Conservation (phyloP, 2,797 vertebrate genomes). For the Tadarida brasiliensis region DNA sequence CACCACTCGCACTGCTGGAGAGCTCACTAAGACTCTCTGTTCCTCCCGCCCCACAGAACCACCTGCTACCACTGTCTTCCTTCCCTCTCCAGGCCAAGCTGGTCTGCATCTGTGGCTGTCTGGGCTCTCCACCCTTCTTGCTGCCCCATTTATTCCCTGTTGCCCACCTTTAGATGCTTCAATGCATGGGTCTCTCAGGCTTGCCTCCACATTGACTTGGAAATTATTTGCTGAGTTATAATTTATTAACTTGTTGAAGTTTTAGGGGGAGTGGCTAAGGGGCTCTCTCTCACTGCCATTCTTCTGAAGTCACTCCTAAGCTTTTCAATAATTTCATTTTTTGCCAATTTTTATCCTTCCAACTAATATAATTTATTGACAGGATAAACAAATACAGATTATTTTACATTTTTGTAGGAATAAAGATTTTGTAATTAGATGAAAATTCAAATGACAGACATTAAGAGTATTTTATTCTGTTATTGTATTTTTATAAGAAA, state of each 20-base stretch:
- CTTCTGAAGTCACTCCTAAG: not conserved
- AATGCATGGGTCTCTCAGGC: too few relatives aligned
- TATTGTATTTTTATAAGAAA: constrained; percentile 24
- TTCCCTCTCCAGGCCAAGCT: not conserved
- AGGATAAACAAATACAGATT: constrained; percentile 9
- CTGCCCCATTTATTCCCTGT: too few relatives aligned
- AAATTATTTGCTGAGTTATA: too few relatives aligned
- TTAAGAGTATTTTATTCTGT: constrained; percentile 22
- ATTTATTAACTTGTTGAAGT: too few relatives aligned
- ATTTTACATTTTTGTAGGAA: constrained; percentile 20
- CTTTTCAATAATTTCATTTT: not conserved
- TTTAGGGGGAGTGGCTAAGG: too few relatives aligned
- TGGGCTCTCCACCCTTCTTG: too few relatives aligned
- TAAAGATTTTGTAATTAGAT: not conserved
- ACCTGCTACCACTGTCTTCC: not conserved
- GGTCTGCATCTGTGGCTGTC: not conserved
- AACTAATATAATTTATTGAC: constrained; percentile 22
- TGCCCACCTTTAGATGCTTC: too few relatives aligned
- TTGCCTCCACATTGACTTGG: too few relatives aligned
- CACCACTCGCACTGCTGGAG: not conserved
- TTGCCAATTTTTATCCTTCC: not conserved
- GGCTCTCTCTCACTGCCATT: too few relatives aligned
- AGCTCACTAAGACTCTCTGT: not conserved
- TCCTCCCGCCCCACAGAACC: not conserved
- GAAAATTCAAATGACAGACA: not conserved